Percentiles rank a stretch among this genome's conserved stretches.
These are phyloP conservation scores for Mythimna albipuncta DNA, from an alignment of 2,888 invertebrate species.

Conservation along the genomic window DNA sequence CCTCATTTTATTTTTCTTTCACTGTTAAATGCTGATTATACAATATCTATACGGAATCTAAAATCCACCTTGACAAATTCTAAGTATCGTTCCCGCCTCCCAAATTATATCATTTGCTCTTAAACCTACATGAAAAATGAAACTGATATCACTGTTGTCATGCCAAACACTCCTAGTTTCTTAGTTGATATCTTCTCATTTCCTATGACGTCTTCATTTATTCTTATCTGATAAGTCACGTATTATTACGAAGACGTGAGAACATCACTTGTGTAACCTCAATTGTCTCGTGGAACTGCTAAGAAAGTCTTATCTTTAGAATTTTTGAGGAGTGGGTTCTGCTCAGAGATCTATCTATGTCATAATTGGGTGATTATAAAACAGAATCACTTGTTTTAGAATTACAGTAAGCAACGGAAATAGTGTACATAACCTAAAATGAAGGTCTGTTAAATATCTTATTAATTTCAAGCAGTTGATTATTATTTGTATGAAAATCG, in stretches of 20 bases:
- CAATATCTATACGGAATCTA: not conserved
- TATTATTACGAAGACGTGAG: constrained; percentile 29
- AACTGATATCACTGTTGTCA: not conserved
- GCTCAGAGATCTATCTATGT: not conserved
- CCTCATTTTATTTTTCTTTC: no score
- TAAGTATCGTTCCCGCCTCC: not conserved
- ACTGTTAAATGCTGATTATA: no score
- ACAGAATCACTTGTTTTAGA: no score
- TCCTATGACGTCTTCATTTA: constrained; percentile 20
- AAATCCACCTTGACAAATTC: not conserved
- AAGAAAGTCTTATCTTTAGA: constrained; percentile 40
- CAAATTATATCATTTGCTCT: no score
- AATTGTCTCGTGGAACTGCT: constrained; percentile 36
- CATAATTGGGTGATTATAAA: not conserved
- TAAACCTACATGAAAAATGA: not conserved
- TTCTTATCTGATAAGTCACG: constrained; percentile 57
- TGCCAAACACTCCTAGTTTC: not conserved
- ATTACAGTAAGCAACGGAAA: not conserved
- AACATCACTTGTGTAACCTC: constrained; percentile 32
- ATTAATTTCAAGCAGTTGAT: no score
- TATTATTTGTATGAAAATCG: no score
- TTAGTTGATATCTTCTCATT: constrained; percentile 2
- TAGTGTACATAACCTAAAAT: no score
- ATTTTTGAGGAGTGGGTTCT: constrained; percentile 28
- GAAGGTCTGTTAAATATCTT: no score